phyloP scores from a whole-genome alignment of 2,113 vertebrate genomes.

The Hemibates koningsi region DNA sequence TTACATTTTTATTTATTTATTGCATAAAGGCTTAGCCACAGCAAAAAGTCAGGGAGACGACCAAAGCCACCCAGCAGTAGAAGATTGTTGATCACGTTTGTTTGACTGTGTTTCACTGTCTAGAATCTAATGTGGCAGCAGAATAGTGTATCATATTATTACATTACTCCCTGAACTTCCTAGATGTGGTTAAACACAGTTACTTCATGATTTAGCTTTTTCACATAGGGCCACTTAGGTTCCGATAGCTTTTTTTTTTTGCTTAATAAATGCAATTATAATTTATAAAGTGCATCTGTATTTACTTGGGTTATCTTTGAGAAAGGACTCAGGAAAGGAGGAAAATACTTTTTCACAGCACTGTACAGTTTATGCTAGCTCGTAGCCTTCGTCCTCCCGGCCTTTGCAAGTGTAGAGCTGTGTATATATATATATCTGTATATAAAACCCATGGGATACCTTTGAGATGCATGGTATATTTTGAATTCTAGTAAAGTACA shows the following conservation, averaged over 20 bases:
- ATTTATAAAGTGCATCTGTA: background rate
- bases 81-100: background rate
- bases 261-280: background rate
- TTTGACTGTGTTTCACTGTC: background rate
- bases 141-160: background rate
- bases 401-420: background rate
- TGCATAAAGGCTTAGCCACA: background rate
- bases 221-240: background rate
- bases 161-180: background rate
- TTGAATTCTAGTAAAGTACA: background rate
- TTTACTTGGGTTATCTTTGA: background rate
- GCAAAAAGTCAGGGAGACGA: background rate
- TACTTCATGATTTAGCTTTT: background rate
- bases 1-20: background rate
- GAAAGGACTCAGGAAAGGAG: background rate
- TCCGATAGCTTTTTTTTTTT: background rate
- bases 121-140: background rate
- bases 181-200: background rate
- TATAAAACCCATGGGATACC: background rate
- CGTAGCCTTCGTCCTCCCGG: background rate
- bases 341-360: background rate
- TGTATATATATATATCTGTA: background rate
- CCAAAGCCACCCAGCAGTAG: background rate
- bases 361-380: background rate
- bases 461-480: background rate